These are phyloP conservation scores for Sphinx pinastri DNA, from an alignment of 2,888 invertebrate genomes.

Conservation along the genomic window DNA sequence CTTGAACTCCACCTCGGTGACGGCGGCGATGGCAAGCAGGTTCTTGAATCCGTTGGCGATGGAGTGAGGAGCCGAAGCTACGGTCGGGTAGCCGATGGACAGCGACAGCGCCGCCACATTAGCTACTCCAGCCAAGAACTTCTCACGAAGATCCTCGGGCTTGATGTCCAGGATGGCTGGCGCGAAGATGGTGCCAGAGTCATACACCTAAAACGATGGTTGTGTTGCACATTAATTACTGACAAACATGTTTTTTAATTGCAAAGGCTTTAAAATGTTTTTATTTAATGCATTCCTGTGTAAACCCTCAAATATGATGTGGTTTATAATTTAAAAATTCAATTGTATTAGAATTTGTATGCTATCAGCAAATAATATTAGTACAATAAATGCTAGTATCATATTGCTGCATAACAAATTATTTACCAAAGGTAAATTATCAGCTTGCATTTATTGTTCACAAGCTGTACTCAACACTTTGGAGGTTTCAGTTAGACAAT, in stretches of 20 bases:
- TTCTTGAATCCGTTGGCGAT: conserved; percentile 99
- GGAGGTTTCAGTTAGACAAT: conserved; percentile 41
- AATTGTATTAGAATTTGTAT: neutral
- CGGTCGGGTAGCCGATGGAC: conserved; percentile 96
- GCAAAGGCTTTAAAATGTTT: too few relatives aligned
- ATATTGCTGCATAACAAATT: conserved; percentile 37
- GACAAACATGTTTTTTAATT: neutral
- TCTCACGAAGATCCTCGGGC: conserved; percentile 95
- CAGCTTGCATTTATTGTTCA: conserved; percentile 59
- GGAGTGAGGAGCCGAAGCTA: conserved; percentile 98
- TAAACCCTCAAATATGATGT: too few relatives aligned
- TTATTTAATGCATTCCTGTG: too few relatives aligned
- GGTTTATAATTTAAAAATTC: too few relatives aligned
- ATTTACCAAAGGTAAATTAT: conserved; percentile 81
- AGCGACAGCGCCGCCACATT: conserved; percentile 97
- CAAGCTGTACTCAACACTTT: conserved; percentile 81
- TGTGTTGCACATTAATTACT: neutral
- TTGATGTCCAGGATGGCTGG: conserved; percentile 99
- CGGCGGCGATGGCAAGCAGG: conserved; percentile 97
- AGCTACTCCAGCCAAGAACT: conserved; percentile 96
- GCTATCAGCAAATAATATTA: neutral
- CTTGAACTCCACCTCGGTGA: conserved; percentile 97
- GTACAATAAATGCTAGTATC: neutral
- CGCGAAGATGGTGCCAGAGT: conserved; percentile 98
- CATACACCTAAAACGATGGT: conserved; percentile 88